Conservation (phyloP, 2,797 vertebrate species). For the Pangasius macronema region DNA sequence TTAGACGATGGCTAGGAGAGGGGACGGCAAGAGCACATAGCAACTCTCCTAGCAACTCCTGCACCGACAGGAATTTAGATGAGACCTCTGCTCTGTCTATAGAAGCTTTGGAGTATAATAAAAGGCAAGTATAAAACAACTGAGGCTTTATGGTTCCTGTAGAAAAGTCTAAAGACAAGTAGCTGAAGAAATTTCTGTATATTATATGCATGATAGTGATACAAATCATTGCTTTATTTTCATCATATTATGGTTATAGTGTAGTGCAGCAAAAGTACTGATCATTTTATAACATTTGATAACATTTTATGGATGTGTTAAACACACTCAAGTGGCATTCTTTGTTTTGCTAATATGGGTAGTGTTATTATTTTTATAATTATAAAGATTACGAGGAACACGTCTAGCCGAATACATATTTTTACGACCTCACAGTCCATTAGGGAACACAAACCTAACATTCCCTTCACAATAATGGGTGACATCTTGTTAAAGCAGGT, state of each 20-base stretch:
- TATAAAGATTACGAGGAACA: conserved; percentile 25
- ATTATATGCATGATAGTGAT: neutral
- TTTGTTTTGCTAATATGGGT: conserved; percentile 19
- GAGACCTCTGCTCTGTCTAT: conserved; percentile 62
- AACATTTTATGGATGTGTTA: neutral
- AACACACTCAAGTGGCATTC: neutral
- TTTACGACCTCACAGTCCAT: conserved; percentile 50
- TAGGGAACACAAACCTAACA: conserved; percentile 46
- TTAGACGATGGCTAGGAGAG: conserved; percentile 55
- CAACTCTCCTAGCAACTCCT: conserved; percentile 65
- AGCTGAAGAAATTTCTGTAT: neutral
- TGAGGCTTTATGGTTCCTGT: conserved; percentile 13
- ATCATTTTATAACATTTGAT: neutral
- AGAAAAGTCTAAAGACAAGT: neutral
- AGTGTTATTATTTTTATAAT: conserved; percentile 42
- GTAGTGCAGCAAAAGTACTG: neutral
- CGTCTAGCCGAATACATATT: conserved; percentile 38
- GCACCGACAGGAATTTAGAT: conserved; percentile 69
- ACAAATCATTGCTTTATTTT: conserved; percentile 13
- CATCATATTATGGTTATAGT: neutral
- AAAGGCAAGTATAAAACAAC: conserved; percentile 25
- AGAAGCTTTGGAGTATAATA: conserved; percentile 21
- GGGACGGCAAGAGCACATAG: conserved; percentile 58
- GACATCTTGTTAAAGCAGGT: conserved; percentile 55
- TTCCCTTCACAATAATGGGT: conserved; percentile 44